Conservation (phyloP, 2,113 vertebrate genomes). For the Thymallus thymallus region DNA sequence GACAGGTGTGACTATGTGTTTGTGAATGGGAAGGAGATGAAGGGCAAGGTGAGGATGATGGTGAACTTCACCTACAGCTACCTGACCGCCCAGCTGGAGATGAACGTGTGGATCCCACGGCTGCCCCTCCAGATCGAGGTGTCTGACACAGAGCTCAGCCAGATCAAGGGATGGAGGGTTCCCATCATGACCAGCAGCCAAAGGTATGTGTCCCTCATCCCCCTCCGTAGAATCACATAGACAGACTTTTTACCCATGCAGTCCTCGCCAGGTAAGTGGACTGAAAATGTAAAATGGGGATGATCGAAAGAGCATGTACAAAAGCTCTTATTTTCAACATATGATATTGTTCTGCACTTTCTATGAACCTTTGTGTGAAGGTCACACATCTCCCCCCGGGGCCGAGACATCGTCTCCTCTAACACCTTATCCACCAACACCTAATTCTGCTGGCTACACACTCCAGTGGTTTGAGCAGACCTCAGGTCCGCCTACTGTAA, state of each 20-base stretch:
- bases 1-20: slow-evolving; percentile 92
- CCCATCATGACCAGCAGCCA: slow-evolving; percentile 77
- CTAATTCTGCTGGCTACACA: slow-evolving; percentile 36
- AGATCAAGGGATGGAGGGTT: slow-evolving; percentile 94
- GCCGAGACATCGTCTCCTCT: slow-evolving; percentile 52
- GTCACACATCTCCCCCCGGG: slow-evolving; percentile 45
- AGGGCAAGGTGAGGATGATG: slow-evolving; percentile 81
- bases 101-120: slow-evolving; percentile 92
- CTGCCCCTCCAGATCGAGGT: slow-evolving; percentile 95
- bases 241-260: too few species aligned
- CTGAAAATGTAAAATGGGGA: too few species aligned
- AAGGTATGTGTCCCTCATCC: slow-evolving; percentile 74
- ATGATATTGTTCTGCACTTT: too few species aligned
- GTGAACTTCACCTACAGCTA: slow-evolving; percentile 94
- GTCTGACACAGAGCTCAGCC: slow-evolving; percentile 93
- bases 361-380: slow-evolving; percentile 43
- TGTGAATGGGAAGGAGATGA: slow-evolving; percentile 96
- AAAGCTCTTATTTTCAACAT: too few species aligned
- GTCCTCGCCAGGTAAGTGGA: too few species aligned
- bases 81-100: slow-evolving; percentile 82
- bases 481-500: slow-evolving; percentile 56
- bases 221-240: too few species aligned
- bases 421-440: slow-evolving; percentile 25
- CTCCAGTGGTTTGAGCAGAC: slow-evolving; percentile 45
- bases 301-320: too few species aligned